Conservation (phyloP, 2,888 invertebrate genomes). For the Melinopterus prodromus region DNA sequence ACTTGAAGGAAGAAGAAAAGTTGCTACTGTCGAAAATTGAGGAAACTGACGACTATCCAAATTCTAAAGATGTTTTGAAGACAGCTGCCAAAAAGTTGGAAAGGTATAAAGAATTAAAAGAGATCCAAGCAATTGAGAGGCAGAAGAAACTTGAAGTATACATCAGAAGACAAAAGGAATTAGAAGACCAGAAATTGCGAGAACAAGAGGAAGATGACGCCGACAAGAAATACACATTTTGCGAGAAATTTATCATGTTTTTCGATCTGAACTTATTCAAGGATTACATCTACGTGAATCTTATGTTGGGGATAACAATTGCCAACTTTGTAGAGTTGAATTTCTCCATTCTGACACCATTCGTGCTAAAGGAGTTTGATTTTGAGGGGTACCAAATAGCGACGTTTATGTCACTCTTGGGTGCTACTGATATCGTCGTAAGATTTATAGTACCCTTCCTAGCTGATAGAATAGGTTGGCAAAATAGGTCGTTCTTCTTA, state of each 20-base stretch:
- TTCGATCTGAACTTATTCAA: conserved; percentile 76
- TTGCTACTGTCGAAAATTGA: conserved; percentile 54
- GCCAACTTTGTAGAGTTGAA: conserved; percentile 78
- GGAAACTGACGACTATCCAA: conserved; percentile 37
- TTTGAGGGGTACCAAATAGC: conserved; percentile 70
- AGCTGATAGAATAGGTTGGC: conserved; percentile 74
- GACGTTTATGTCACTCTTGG: conserved; percentile 74
- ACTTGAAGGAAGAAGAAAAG: conserved; percentile 59
- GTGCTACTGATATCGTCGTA: conserved; percentile 70
- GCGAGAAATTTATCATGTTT: conserved; percentile 68
- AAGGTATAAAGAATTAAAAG: conserved; percentile 55
- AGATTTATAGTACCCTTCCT: conserved; percentile 74
- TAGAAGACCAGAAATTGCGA: conserved; percentile 33
- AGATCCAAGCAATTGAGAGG: conserved; percentile 28
- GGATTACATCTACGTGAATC: conserved; percentile 73
- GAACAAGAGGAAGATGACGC: conserved; percentile 45
- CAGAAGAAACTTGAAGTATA: conserved; percentile 36
- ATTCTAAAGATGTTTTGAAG: conserved; percentile 67
- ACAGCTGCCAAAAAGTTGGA: conserved; percentile 65
- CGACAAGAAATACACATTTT: conserved; percentile 59
- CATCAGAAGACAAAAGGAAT: conserved; percentile 27
- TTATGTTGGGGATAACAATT: conserved; percentile 75
- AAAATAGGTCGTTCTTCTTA: conserved; percentile 75
- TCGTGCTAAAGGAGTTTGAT: conserved; percentile 74
- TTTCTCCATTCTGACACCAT: conserved; percentile 77